phyloP scores from a whole-genome alignment of 2,888 invertebrate species.

The Strigamia transsilvanica region DNA sequence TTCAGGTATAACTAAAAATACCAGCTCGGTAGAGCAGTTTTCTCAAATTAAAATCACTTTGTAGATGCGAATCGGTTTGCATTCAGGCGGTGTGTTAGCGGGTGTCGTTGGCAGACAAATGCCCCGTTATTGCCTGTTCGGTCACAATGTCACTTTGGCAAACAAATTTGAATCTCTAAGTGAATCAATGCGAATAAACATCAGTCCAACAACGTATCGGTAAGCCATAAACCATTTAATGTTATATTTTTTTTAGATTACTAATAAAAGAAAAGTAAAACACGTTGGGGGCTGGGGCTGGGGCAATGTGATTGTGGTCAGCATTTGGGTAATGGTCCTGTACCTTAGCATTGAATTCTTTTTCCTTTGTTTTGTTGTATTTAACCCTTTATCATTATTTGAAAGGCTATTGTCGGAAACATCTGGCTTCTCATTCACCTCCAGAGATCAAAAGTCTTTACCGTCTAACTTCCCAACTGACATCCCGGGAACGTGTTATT shows the following conservation, averaged over 20 bases:
- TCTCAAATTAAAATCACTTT: not conserved
- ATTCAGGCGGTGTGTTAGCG: conserved; percentile 90
- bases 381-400: not conserved
- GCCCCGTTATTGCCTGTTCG: conserved; percentile 93
- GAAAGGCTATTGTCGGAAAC: conserved; percentile 77
- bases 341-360: no score
- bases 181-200: conserved; percentile 87
- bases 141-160: conserved; percentile 92
- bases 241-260: no score
- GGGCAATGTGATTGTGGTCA: no score
- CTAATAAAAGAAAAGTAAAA: no score
- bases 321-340: no score
- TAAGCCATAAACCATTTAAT: conserved; percentile 68
- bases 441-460: conserved; percentile 78
- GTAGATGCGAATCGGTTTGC: conserved; percentile 94
- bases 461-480: conserved; percentile 85
- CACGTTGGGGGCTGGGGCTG: no score
- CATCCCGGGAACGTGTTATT: conserved; percentile 84
- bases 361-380: not conserved
- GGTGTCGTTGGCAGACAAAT: conserved; percentile 94
- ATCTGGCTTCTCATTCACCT: conserved; percentile 79
- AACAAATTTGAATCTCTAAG: conserved; percentile 96
- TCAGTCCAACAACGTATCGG: conserved; percentile 92
- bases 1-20: conserved; percentile 71
- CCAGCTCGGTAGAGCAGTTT: no score